Conservation (phyloP, 2,113 vertebrate species). For the Polyodon spathula region DNA sequence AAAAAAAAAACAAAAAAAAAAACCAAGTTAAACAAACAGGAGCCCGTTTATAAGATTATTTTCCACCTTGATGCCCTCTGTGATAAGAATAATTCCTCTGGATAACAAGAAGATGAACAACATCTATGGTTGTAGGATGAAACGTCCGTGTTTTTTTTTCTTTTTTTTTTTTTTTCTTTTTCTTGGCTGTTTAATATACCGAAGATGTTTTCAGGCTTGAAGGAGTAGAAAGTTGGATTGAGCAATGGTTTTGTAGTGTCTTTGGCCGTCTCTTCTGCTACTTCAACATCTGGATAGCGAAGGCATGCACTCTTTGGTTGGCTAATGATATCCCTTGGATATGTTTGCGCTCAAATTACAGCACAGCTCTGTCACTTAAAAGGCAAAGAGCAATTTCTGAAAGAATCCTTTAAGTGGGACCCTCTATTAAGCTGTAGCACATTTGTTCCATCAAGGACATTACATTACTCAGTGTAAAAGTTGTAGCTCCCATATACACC, state of each 20-base stretch:
- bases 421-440: slow-evolving; percentile 40
- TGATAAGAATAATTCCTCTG: too few species aligned
- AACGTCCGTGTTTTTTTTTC: too few species aligned
- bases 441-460: too few species aligned
- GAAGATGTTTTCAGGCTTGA: slow-evolving; percentile 6
- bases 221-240: slow-evolving; percentile 6
- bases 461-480: too few species aligned
- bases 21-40: too few species aligned
- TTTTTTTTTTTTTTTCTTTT: background rate
- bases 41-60: too few species aligned
- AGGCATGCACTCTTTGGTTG: slow-evolving; percentile 33
- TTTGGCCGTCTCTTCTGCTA: slow-evolving; percentile 18
- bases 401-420: slow-evolving; percentile 20
- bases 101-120: too few species aligned
- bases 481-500: too few species aligned
- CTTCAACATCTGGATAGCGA: slow-evolving; percentile 60
- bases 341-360: slow-evolving; percentile 75
- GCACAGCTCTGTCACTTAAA: slow-evolving; percentile 62
- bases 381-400: slow-evolving; percentile 45
- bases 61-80: too few species aligned
- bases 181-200: background rate
- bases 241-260: slow-evolving; percentile 10
- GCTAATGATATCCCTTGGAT: slow-evolving; percentile 61
- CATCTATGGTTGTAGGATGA: too few species aligned
- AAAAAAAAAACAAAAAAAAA: too few species aligned